A percentile compares a stretch with the other conserved stretches of the same genome.
phyloP scores from a whole-genome alignment of 2,888 invertebrate species.

The Rugalucina vietnamica region DNA sequence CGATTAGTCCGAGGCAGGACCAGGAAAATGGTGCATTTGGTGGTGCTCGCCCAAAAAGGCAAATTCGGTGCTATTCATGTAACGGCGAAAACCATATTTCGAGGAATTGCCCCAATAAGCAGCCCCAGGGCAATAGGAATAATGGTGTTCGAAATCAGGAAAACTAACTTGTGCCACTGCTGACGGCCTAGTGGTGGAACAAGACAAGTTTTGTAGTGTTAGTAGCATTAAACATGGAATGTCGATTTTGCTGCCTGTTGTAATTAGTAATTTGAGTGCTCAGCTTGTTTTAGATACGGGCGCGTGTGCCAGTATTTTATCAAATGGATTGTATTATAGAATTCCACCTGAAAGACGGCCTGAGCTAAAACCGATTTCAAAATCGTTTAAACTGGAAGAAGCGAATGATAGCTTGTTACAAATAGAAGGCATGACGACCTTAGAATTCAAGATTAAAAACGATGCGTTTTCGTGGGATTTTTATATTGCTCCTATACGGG shows the following conservation, averaged over 20 bases:
- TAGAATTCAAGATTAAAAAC: slow-evolving; percentile 10
- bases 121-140: neutral
- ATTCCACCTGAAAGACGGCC: neutral
- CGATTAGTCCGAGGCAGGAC: neutral
- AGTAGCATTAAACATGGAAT: neutral
- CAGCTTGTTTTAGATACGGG: slow-evolving; percentile 7
- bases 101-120: slow-evolving; percentile 18
- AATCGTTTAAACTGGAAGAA: slow-evolving; percentile 12
- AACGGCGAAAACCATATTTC: slow-evolving; percentile 16
- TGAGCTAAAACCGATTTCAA: neutral
- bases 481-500: slow-evolving; percentile 31
- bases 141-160: neutral
- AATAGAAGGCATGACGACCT: neutral
- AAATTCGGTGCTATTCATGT: slow-evolving; percentile 15
- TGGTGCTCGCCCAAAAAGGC: neutral
- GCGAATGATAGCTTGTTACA: slow-evolving; percentile 14
- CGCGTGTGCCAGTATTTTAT: neutral
- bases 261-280: neutral
- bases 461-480: slow-evolving; percentile 35
- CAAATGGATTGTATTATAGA: neutral
- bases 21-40: neutral
- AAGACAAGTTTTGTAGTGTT: neutral
- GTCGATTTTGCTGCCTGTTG: neutral
- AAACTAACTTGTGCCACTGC: slow-evolving; percentile 50
- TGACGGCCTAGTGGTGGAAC: slow-evolving; percentile 46